Evolutionary conservation across 1,140 invertebrate genomes (phyloP).

Genomic region (Pseudoatta argentina): DNA sequence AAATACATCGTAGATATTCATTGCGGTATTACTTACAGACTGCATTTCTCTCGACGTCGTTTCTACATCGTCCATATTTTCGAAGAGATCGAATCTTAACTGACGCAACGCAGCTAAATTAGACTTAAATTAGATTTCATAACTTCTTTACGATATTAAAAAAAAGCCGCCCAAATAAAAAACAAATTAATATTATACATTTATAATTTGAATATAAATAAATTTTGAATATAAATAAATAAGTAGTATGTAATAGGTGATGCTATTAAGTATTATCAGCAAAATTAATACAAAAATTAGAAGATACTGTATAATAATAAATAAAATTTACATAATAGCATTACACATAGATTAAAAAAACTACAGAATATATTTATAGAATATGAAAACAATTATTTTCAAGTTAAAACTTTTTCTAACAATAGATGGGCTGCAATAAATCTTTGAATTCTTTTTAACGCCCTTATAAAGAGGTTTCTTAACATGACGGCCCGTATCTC

Average conservation of each 20-base stretch:
- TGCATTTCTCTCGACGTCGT: neutral
- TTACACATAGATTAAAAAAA: neutral
- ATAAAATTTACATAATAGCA: neutral
- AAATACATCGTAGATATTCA: conserved; percentile 25
- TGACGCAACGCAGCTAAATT: conserved; percentile 1
- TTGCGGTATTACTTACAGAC: neutral
- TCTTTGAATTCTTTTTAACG: conserved; percentile 5
- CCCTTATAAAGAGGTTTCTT: conserved; percentile 60
- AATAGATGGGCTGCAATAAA: conserved; percentile 11
- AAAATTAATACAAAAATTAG: neutral
- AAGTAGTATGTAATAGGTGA: neutral
- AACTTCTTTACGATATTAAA: neutral
- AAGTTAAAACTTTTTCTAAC: neutral
- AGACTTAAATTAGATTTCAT: conserved; percentile 19
- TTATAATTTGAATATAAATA: no score
- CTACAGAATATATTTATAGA: neutral
- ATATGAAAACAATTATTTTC: neutral
- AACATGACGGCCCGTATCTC: conserved; percentile 53
- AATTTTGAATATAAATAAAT: neutral
- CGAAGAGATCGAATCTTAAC: neutral
- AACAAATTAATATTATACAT: neutral
- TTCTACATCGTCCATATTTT: neutral
- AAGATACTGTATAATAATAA: no score
- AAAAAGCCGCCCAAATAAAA: neutral
- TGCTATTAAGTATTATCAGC: neutral